Conservation (phyloP, 2,113 vertebrate species). For the Agapornis roseicollis region DNA sequence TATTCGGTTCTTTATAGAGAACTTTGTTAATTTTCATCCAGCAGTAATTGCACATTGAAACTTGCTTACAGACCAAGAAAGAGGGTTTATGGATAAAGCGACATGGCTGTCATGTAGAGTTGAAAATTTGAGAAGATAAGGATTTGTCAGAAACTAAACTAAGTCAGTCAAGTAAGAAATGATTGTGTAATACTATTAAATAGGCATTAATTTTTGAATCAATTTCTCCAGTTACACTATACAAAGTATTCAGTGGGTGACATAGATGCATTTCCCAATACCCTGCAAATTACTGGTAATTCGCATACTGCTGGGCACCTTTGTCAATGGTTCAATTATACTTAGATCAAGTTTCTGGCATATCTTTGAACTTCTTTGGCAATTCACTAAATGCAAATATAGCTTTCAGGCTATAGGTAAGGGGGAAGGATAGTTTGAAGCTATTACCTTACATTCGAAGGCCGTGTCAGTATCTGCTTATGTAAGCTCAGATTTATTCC, state of each 20-base stretch:
- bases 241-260: not conserved
- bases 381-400: not conserved
- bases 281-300: not conserved
- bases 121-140: not conserved
- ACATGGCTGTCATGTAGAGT: fast-evolving
- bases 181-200: not conserved
- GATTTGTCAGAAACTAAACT: not conserved
- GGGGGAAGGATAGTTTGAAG: not conserved
- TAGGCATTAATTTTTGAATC: not conserved
- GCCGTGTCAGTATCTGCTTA: not conserved
- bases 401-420: not conserved
- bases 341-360: not conserved
- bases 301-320: not conserved
- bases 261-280: not conserved
- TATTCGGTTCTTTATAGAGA: not conserved
- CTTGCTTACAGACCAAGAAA: not conserved
- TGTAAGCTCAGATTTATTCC: not conserved
- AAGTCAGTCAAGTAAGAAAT: not conserved
- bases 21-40: not conserved
- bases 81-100: not conserved
- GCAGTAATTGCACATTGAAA: not conserved
- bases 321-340: not conserved
- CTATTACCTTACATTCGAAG: not conserved
- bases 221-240: not conserved
- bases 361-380: not conserved